A percentile compares a stretch with the other conserved stretches of the same genome.
Conservation (phyloP, 1,140 invertebrate genomes). For the Thalassaphorura encarpata region DNA sequence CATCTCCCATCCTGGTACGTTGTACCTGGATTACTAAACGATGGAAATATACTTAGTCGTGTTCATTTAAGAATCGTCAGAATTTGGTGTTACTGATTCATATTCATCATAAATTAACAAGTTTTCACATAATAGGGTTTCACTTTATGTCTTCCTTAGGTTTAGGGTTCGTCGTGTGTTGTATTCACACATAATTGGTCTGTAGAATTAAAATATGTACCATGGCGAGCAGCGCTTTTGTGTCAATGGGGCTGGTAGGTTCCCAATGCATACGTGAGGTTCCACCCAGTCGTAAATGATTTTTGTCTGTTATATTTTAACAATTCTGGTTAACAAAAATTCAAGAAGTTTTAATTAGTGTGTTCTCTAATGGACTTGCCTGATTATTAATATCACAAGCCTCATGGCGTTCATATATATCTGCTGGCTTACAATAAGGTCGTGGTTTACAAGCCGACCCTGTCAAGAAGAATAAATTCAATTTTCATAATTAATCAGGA, state of each 20-base stretch:
- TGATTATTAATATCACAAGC: conserved; percentile 42
- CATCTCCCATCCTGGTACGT: conserved; percentile 38
- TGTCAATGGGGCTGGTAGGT: conserved; percentile 38
- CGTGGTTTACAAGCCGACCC: conserved; percentile 41
- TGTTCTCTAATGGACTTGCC: conserved; percentile 26
- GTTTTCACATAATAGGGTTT: too few relatives aligned
- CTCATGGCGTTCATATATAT: conserved; percentile 47
- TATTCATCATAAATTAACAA: background rate
- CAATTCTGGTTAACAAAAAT: background rate
- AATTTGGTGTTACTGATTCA: background rate
- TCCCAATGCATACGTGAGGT: conserved; percentile 39
- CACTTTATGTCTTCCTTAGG: too few relatives aligned
- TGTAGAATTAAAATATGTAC: background rate
- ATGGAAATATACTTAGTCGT: too few relatives aligned
- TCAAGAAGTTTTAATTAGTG: background rate
- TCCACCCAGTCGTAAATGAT: conserved; percentile 46
- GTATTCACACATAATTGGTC: too few relatives aligned
- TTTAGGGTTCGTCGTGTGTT: too few relatives aligned
- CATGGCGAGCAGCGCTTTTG: conserved; percentile 39
- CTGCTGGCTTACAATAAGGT: conserved; percentile 44
- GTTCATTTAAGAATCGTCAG: too few relatives aligned
- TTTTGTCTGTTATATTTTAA: conserved; percentile 36
- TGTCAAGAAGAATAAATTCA: too few relatives aligned
- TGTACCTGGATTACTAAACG: conserved; percentile 47
- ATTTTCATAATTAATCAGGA: too few relatives aligned